Conservation (phyloP, 2,888 invertebrate species). For the Chaetogeoica ovagalla region DNA sequence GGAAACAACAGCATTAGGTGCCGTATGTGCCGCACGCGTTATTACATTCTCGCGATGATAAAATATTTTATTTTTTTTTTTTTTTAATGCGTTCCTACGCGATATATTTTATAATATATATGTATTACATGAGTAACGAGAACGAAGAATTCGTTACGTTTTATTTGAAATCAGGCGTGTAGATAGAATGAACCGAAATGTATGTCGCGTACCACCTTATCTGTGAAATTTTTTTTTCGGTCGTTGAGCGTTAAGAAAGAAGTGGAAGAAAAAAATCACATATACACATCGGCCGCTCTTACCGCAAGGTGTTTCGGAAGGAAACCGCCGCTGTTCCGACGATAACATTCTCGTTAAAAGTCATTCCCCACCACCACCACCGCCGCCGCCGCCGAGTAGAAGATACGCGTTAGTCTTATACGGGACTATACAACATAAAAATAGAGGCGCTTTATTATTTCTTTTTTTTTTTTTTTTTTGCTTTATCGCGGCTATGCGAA, state of each 20-base stretch:
- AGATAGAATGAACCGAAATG: background rate
- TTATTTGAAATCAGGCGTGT: constrained; percentile 22
- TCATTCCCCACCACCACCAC: no score
- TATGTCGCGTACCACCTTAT: constrained; percentile 10
- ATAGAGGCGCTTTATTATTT: background rate
- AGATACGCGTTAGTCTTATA: constrained; percentile 29
- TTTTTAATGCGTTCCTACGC: no score
- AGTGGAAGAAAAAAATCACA: background rate
- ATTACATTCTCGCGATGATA: background rate
- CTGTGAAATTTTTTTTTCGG: constrained; percentile 9
- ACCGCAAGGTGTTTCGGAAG: constrained; percentile 40
- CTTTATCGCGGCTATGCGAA: no score
- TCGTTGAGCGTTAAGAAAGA: constrained; percentile 21
- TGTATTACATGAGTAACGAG: background rate
- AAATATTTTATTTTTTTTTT: background rate
- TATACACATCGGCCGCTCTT: background rate
- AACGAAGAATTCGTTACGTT: constrained; percentile 13
- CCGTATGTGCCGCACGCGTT: constrained; percentile 17
- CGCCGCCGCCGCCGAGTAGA: background rate
- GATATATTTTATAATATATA: no score
- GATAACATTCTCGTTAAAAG: constrained; percentile 48
- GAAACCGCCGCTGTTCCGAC: constrained; percentile 30
- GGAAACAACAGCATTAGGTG: background rate
- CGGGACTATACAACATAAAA: background rate
- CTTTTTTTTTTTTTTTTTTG: background rate